Evolutionary conservation across 1,140 invertebrate species (phyloP).

Genomic region (Coboldia fuscipes): DNA sequence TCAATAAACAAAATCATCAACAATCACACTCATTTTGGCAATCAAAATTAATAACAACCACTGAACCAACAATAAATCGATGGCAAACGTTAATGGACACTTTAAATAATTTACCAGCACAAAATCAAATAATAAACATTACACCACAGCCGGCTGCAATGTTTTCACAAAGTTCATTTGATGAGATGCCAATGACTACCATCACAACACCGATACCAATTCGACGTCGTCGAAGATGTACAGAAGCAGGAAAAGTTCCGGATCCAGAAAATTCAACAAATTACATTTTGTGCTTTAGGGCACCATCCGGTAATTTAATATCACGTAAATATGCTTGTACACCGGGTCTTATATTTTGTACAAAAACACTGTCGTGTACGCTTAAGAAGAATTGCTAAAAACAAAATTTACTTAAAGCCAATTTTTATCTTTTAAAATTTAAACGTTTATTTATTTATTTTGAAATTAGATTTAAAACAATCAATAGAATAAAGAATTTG

Average conservation of each 20-base stretch:
- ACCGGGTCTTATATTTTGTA: constrained; percentile 16
- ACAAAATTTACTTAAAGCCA: too few relatives aligned
- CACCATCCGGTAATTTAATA: constrained; percentile 14
- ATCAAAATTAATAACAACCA: background rate
- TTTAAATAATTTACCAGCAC: background rate
- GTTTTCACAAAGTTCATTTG: constrained; percentile 3
- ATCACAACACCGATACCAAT: constrained; percentile 5
- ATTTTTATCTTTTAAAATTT: too few relatives aligned
- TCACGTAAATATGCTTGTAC: constrained; percentile 20
- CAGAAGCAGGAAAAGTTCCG: constrained; percentile 18
- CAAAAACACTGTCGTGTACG: constrained; percentile 15
- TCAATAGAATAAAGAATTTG: too few relatives aligned
- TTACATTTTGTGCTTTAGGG: constrained; percentile 21
- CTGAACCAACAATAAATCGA: background rate
- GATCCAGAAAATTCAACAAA: constrained; percentile 17
- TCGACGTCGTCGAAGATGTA: constrained; percentile 18
- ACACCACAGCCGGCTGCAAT: background rate
- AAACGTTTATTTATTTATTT: too few relatives aligned
- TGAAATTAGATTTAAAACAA: too few relatives aligned
- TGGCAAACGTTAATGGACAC: background rate
- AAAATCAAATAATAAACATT: background rate
- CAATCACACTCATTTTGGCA: background rate
- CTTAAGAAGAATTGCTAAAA: too few relatives aligned
- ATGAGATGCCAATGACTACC: background rate
- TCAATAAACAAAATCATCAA: background rate